These are phyloP conservation scores for Oryzias javanicus DNA, from an alignment of 2,113 vertebrate genomes.

Conservation along the genomic window DNA sequence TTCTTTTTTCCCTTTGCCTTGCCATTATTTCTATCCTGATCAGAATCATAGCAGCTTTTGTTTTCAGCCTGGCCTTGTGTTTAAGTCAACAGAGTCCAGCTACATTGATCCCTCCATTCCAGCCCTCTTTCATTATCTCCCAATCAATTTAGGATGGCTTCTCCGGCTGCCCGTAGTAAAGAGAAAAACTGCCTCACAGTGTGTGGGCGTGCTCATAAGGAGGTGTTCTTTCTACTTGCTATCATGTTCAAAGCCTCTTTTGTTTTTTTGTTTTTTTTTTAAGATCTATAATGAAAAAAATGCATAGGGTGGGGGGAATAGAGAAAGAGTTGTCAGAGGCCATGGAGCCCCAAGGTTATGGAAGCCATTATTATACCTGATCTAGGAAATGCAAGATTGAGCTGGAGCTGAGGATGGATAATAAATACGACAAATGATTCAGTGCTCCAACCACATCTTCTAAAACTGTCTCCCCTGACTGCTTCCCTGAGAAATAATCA, in stretches of 20 bases:
- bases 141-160: conserved; percentile 63
- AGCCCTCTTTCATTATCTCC: conserved; percentile 62
- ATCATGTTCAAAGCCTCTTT: conserved; percentile 20
- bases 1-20: background rate
- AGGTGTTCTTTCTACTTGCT: conserved; percentile 17
- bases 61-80: background rate
- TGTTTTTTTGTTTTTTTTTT: conserved; percentile 32
- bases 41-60: background rate
- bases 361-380: conserved; percentile 65
- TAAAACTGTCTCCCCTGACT: background rate
- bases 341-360: conserved; percentile 58
- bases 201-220: conserved; percentile 12
- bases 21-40: background rate
- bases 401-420: conserved; percentile 55
- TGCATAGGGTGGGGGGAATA: conserved; percentile 1
- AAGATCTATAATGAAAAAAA: conserved; percentile 62
- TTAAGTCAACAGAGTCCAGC: conserved; percentile 1
- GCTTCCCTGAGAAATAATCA: conserved; percentile 50
- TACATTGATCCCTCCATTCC: conserved; percentile 47
- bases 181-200: conserved; percentile 47
- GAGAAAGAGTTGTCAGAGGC: conserved; percentile 38
- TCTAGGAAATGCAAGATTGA: conserved; percentile 53
- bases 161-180: conserved; percentile 44
- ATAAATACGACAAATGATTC: conserved; percentile 64
- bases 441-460: conserved; percentile 15